Conservation (phyloP, 2,888 invertebrate genomes). For the Cordilura impudica region DNA sequence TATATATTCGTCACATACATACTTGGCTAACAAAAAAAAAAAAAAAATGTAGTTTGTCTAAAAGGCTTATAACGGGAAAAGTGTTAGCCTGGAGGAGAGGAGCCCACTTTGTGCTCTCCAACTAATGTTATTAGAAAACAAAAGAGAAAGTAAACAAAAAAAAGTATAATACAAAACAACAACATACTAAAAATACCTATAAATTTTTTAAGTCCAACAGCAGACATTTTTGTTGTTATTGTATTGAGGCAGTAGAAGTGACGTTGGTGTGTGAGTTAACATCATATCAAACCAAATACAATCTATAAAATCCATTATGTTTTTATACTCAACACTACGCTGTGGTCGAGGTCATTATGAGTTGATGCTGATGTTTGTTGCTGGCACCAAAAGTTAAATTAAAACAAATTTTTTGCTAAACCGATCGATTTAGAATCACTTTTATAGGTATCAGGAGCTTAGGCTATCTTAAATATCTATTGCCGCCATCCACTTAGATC, state of each 20-base stretch:
- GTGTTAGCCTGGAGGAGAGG: not conserved
- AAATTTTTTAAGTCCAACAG: constrained; percentile 25
- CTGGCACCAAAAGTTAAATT: no score
- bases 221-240: constrained; percentile 24
- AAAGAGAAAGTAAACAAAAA: constrained; percentile 25
- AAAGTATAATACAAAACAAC: not conserved
- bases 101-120: not conserved
- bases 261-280: constrained; percentile 9
- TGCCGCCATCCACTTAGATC: no score
- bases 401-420: no score
- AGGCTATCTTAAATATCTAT: no score
- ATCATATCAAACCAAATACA: constrained; percentile 26
- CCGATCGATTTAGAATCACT: no score
- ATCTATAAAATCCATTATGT: constrained; percentile 14
- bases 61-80: not conserved
- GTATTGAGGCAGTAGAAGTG: not conserved
- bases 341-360: no score
- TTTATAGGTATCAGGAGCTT: no score
- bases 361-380: no score
- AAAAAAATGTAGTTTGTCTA: constrained; percentile 22
- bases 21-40: not conserved
- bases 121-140: constrained; percentile 39
- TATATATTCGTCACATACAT: not conserved
- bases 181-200: not conserved
- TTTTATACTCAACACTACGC: no score